Evolutionary conservation across 1,140 invertebrate species (phyloP).

Genomic region (Leptinotarsa undecemlineata): DNA sequence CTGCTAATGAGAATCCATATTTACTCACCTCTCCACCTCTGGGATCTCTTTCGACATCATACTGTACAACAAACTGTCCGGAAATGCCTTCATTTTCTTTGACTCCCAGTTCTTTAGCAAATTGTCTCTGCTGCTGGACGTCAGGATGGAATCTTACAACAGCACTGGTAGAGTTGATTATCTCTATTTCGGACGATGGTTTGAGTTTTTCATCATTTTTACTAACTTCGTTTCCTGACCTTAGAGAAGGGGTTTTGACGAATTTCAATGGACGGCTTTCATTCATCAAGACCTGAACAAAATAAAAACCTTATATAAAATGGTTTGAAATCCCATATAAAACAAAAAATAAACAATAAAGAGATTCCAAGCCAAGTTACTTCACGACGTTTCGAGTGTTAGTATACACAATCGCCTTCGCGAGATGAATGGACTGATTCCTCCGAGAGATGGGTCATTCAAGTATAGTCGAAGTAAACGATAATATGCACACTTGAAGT

Average conservation of each 20-base stretch:
- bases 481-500: too few species aligned
- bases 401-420: too few species aligned
- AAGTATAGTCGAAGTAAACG: too few species aligned
- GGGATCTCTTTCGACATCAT: slow-evolving; percentile 63
- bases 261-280: slow-evolving; percentile 62
- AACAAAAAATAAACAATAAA: too few species aligned
- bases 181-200: slow-evolving; percentile 43
- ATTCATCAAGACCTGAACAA: slow-evolving; percentile 61
- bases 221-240: slow-evolving; percentile 57
- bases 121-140: slow-evolving; percentile 56
- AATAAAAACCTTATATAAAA: too few species aligned
- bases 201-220: slow-evolving; percentile 43
- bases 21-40: slow-evolving; percentile 60
- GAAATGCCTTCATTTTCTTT: slow-evolving; percentile 57
- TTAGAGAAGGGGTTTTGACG: slow-evolving; percentile 62
- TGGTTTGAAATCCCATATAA: too few species aligned
- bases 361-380: too few species aligned
- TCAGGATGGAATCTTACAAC: slow-evolving; percentile 57
- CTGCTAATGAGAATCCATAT: too few species aligned
- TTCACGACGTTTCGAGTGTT: too few species aligned
- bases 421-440: too few species aligned
- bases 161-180: slow-evolving; percentile 47
- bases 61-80: slow-evolving; percentile 68
- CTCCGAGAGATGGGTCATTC: too few species aligned
- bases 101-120: slow-evolving; percentile 41